Percentiles rank a stretch among this genome's conserved stretches.
Evolutionary conservation across 1,140 invertebrate species (phyloP).

Genomic region (Drosophila nigrodunni): DNA sequence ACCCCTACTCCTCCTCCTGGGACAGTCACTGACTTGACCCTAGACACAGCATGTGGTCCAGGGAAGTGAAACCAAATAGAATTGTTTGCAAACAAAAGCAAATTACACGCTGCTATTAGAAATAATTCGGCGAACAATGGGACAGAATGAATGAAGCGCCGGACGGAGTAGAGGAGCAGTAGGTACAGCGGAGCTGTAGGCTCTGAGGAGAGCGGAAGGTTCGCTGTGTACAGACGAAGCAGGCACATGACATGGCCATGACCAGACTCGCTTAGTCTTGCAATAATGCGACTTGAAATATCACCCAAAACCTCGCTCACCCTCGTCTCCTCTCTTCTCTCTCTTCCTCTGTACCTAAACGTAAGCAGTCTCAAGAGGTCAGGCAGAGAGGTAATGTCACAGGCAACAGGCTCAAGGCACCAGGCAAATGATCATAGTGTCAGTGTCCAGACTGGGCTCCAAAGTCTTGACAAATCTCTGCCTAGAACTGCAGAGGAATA

Average conservation of each 20-base stretch:
- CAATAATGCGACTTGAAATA: constrained; percentile 73
- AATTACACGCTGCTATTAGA: constrained; percentile 81
- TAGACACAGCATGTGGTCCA: constrained; percentile 68
- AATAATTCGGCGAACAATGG: constrained; percentile 71
- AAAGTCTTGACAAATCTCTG: constrained; percentile 73
- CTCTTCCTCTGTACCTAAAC: no score
- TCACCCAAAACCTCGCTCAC: constrained; percentile 24
- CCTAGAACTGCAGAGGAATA: constrained; percentile 39
- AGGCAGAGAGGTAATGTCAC: constrained; percentile 46
- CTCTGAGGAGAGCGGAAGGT: background rate
- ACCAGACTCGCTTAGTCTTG: constrained; percentile 25
- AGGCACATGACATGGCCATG: constrained; percentile 15
- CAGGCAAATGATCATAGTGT: constrained; percentile 18
- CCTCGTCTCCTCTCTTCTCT: no score
- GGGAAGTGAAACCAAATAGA: constrained; percentile 76
- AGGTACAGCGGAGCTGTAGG: background rate
- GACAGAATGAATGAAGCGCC: constrained; percentile 53
- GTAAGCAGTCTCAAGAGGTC: constrained; percentile 50
- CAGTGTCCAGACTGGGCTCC: constrained; percentile 34
- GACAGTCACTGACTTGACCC: constrained; percentile 21
- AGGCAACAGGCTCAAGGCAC: constrained; percentile 14
- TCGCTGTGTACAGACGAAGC: constrained; percentile 23
- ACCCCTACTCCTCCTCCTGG: constrained; percentile 8
- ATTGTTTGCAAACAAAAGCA: constrained; percentile 81
- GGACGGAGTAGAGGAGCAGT: constrained; percentile 53